Evolutionary conservation across 2,797 vertebrate species (phyloP).

Genomic region (Rhynchonycteris naso): DNA sequence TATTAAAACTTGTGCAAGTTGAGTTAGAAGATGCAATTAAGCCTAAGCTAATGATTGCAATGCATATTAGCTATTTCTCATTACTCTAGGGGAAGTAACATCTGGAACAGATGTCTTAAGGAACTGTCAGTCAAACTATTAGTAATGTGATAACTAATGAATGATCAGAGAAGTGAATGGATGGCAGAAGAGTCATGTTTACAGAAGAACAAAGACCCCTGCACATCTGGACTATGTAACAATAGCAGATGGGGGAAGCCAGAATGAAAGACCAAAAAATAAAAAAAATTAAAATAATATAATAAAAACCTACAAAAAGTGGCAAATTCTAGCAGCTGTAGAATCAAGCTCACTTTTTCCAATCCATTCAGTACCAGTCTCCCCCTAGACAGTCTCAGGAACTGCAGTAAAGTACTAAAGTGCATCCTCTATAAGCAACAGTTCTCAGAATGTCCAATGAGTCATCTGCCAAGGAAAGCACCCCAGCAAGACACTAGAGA

Average conservation of each 20-base stretch:
- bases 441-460: conserved; percentile 48
- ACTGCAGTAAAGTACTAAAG: conserved; percentile 56
- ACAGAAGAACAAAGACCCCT: conserved; percentile 71
- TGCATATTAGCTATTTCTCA: background rate
- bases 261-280: conserved; percentile 58
- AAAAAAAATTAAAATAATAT: background rate
- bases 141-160: conserved; percentile 67
- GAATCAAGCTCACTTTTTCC: background rate
- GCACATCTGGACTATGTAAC: conserved; percentile 75
- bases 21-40: conserved; percentile 69
- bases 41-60: conserved; percentile 55
- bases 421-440: conserved; percentile 54
- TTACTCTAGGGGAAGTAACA: conserved; percentile 59
- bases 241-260: conserved; percentile 79
- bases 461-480: conserved; percentile 73
- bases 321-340: conserved; percentile 54
- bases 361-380: conserved; percentile 52
- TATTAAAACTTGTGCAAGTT: background rate
- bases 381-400: conserved; percentile 44
- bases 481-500: conserved; percentile 75
- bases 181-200: conserved; percentile 70
- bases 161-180: conserved; percentile 66
- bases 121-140: conserved; percentile 28
- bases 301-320: background rate
- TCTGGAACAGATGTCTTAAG: conserved; percentile 76